Base-by-base conservation (phyloP, 1,140 invertebrate genomes). In the Drosophila novamexicana region DNA sequence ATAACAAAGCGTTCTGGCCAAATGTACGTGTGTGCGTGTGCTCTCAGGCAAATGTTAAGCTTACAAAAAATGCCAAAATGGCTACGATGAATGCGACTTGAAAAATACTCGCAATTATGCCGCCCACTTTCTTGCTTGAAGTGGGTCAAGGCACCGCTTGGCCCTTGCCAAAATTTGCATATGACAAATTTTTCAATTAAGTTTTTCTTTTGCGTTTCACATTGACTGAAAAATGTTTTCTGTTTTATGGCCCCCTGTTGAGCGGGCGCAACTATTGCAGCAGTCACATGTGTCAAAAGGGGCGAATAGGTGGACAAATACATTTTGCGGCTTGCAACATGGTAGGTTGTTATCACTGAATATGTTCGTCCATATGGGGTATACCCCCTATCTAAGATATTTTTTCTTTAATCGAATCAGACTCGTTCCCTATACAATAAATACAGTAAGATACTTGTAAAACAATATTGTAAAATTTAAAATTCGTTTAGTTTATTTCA, bases 111-210 rank as follows among this genome's bases (percentile, higher is more conserved):
- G 32, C 53, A 71, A 71, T 65, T 62, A 61, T 74, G 29, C 44
- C 56, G 14, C 36, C 32, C 50, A 56, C 22, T 49, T 49, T 14
- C 12, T 6, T 61, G 14, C 16, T 16, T 14, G 14, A 14, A 14
- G 14, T 14, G 14, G 14, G 14, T 18, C 32, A 34, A 52, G 34
- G 53, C 18, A 22, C 22, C 14, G 10, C 42, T 57, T 16, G 39
- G 50, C 4, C 14, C 40, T 9, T 7, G 7, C 12, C 16, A 47
- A 32, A 71, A 85, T 85, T 88, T 88, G 83, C 82, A 88, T 88
- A 72, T 85, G 79, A 86, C 75, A 78, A 86, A 86, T 88, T 78
- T 88, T 85, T 85, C 75, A 85, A 85, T 85, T 85, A 85, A 72
- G 52, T 64, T 65, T 79, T 73, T 56, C 18, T 61, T 67, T 40